phyloP scores from a whole-genome alignment of 2,113 vertebrate genomes.

The Nyctereutes procyonoides region DNA sequence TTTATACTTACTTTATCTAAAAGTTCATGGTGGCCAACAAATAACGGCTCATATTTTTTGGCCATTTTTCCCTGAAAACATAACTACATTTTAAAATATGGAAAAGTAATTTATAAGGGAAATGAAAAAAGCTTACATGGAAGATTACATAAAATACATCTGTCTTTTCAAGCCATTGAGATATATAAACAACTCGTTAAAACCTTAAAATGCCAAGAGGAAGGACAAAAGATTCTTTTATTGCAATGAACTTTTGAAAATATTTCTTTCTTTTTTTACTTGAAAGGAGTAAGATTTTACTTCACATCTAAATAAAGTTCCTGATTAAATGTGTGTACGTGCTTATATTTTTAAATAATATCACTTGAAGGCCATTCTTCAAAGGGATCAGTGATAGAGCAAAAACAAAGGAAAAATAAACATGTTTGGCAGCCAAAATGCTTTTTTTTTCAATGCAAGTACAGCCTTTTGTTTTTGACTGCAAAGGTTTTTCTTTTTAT shows the following conservation, averaged over 20 bases:
- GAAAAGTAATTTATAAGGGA: slow-evolving; percentile 92
- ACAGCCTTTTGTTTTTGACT: slow-evolving; percentile 82
- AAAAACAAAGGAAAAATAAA: slow-evolving; percentile 73
- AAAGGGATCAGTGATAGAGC: slow-evolving; percentile 50
- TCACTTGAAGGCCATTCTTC: slow-evolving; percentile 65
- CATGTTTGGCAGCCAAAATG: slow-evolving; percentile 76
- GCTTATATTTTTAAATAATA: slow-evolving; percentile 49
- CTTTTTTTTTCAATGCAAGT: slow-evolving; percentile 83
- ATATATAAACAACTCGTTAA: slow-evolving; percentile 87
- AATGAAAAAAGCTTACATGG: slow-evolving; percentile 88
- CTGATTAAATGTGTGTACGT: slow-evolving; percentile 46
- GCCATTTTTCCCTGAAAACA: slow-evolving; percentile 82
- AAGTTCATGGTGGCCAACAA: slow-evolving; percentile 83
- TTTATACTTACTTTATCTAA: slow-evolving; percentile 86
- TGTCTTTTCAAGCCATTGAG: slow-evolving; percentile 86
- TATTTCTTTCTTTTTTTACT: slow-evolving; percentile 68
- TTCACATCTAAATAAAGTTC: slow-evolving; percentile 76
- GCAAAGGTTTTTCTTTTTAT: slow-evolving; percentile 83
- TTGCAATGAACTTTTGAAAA: slow-evolving; percentile 79
- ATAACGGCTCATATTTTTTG: slow-evolving; percentile 81
- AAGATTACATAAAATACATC: slow-evolving; percentile 89
- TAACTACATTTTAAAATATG: slow-evolving; percentile 88
- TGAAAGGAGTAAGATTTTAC: slow-evolving; percentile 76
- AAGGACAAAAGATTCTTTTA: slow-evolving; percentile 85
- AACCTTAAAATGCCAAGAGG: slow-evolving; percentile 81